Percentiles rank a stretch among this genome's conserved stretches.
Evolutionary conservation across 1,140 invertebrate species (phyloP).

Genomic region (Steinernema khuongi): DNA sequence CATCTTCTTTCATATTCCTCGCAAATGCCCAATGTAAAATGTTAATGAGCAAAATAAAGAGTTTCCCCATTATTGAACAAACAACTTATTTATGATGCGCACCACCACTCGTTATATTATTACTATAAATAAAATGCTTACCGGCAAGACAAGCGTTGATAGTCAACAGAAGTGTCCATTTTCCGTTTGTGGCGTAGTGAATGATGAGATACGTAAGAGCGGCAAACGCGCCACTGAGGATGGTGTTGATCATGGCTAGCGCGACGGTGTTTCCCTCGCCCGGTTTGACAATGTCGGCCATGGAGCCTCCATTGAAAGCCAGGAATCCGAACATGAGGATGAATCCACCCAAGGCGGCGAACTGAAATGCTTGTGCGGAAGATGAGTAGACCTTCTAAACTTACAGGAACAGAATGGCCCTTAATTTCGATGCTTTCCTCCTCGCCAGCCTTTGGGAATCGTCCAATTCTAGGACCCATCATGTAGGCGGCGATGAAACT

Average conservation of each 20-base stretch:
- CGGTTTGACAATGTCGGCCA: conserved; percentile 60
- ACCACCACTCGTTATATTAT: too few relatives aligned
- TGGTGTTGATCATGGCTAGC: conserved; percentile 63
- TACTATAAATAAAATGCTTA: too few relatives aligned
- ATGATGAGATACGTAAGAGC: conserved; percentile 60
- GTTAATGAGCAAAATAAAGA: too few relatives aligned
- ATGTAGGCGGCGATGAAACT: conserved; percentile 63
- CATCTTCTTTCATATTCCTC: neutral
- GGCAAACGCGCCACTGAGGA: conserved; percentile 62
- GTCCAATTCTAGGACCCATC: conserved; percentile 62
- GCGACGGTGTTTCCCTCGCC: conserved; percentile 62
- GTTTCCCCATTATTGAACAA: too few relatives aligned
- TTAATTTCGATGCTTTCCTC: conserved; percentile 49
- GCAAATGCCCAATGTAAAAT: neutral
- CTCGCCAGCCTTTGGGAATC: conserved; percentile 49
- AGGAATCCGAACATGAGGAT: conserved; percentile 66
- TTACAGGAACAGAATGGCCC: conserved; percentile 64
- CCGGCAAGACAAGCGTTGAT: conserved; percentile 65
- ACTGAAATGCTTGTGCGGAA: conserved; percentile 54
- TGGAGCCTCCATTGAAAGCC: conserved; percentile 66
- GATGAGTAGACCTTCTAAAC: neutral
- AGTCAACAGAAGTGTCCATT: conserved; percentile 64
- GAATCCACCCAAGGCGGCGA: conserved; percentile 65
- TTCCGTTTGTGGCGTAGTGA: conserved; percentile 46
- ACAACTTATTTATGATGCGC: too few relatives aligned